A percentile compares a stretch with the other conserved stretches of the same genome.
Evolutionary conservation across 2,797 vertebrate species (phyloP).

Genomic region (Columba guinea): DNA sequence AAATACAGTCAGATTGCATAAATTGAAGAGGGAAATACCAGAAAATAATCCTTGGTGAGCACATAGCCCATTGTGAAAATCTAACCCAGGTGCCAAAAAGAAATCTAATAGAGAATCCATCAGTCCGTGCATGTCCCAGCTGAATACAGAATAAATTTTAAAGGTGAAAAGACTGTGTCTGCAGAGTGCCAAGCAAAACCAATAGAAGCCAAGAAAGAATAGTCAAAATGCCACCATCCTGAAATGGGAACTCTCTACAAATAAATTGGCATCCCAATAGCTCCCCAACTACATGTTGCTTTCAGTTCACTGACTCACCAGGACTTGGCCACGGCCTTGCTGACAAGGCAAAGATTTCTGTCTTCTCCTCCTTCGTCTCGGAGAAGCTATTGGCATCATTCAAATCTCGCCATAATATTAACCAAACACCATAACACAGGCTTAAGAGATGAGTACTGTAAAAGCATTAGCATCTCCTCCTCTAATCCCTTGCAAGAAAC

Average conservation of each 20-base stretch:
- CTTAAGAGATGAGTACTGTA: not conserved
- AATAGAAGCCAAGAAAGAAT: not conserved
- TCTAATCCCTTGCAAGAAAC: not conserved
- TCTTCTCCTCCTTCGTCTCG: not conserved
- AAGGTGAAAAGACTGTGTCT: not conserved
- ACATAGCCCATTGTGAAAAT: not conserved
- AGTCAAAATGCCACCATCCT: not conserved
- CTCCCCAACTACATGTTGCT: not conserved
- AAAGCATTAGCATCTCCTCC: not conserved
- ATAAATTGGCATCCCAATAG: not conserved
- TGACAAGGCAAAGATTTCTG: not conserved
- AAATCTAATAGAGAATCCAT: slow-evolving; percentile 16
- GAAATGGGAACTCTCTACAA: not conserved
- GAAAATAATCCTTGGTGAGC: not conserved
- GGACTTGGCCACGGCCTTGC: not conserved
- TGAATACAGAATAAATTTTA: not conserved
- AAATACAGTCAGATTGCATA: not conserved
- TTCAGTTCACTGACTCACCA: not conserved
- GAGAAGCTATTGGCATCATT: not conserved
- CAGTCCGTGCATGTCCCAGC: not conserved
- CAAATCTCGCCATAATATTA: not conserved
- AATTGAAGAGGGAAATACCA: slow-evolving; percentile 2
- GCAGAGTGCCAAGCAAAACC: not conserved
- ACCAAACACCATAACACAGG: not conserved
- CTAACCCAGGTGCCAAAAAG: slow-evolving; percentile 2